Evolutionary conservation across 2,888 invertebrate genomes (phyloP).

Genomic region (Yponomeuta cagnagella): DNA sequence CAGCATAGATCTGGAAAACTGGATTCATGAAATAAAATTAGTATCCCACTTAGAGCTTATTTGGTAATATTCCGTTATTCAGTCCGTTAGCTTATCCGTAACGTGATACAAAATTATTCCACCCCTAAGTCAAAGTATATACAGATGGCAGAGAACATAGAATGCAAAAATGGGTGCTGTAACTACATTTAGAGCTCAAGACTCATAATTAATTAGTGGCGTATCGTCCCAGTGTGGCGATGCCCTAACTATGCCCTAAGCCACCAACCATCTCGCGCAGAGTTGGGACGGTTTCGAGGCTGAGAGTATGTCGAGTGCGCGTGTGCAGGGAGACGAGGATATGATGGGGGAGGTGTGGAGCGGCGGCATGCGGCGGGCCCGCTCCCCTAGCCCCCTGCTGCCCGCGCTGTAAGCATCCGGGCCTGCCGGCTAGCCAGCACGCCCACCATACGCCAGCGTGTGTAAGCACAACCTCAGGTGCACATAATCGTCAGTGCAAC

Average conservation of each 20-base stretch:
- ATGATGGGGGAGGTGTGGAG: slow-evolving; percentile 76
- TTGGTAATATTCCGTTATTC: no score
- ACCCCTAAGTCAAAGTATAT: no score
- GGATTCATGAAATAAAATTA: no score
- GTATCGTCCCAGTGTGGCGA: neutral
- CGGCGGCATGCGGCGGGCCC: slow-evolving; percentile 57
- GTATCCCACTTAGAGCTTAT: no score
- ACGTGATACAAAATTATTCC: no score
- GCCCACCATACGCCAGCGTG: slow-evolving; percentile 19
- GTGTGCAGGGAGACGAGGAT: slow-evolving; percentile 79
- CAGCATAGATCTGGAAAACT: no score
- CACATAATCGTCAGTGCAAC: neutral
- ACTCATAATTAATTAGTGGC: no score
- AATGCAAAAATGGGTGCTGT: no score
- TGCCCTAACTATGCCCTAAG: neutral
- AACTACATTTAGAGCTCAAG: no score
- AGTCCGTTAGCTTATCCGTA: no score
- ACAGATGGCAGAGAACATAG: no score
- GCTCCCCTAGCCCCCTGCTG: slow-evolving; percentile 64
- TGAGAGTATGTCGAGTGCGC: slow-evolving; percentile 75
- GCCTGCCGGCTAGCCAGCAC: slow-evolving; percentile 20
- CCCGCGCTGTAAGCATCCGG: slow-evolving; percentile 49
- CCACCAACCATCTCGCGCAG: slow-evolving; percentile 44
- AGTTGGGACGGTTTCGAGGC: slow-evolving; percentile 73
- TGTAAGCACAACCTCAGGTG: neutral